Percentiles rank a stretch among this genome's conserved stretches.
phyloP scores from a whole-genome alignment of 2,113 vertebrate genomes.

The Coptodon rendalli region DNA sequence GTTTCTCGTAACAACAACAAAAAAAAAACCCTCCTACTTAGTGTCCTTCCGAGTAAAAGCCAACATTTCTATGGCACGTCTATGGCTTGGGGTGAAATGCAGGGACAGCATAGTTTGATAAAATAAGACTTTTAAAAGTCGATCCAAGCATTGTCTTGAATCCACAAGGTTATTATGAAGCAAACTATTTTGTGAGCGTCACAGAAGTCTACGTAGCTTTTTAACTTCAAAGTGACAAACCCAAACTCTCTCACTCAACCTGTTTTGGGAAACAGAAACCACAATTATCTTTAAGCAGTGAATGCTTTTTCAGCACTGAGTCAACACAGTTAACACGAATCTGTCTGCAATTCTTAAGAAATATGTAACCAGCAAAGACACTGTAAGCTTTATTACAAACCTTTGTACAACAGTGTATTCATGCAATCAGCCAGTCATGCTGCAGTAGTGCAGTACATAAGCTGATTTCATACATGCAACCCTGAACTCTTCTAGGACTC shows the following conservation, averaged over 20 bases:
- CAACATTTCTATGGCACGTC: neutral
- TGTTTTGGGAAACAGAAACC: neutral
- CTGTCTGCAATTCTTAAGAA: neutral
- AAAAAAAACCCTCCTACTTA: neutral
- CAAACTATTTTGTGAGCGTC: neutral
- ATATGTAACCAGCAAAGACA: neutral
- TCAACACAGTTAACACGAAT: neutral
- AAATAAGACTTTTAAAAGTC: neutral
- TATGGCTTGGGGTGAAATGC: neutral
- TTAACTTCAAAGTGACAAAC: neutral
- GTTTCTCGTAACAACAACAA: neutral
- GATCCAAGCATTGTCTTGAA: neutral
- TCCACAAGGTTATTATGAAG: neutral
- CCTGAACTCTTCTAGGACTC: neutral
- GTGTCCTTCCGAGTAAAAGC: constrained; percentile 14
- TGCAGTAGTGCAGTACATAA: neutral
- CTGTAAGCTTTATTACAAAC: neutral
- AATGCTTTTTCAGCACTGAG: neutral
- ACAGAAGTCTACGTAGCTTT: neutral
- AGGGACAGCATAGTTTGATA: neutral
- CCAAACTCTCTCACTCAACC: neutral
- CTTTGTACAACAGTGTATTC: too few species aligned
- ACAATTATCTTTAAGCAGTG: neutral
- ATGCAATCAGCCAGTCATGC: neutral
- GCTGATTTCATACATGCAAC: neutral